Percentiles rank a stretch among this genome's conserved stretches.
phyloP scores from a whole-genome alignment of 2,113 vertebrate species.

The Haemorhous mexicanus region DNA sequence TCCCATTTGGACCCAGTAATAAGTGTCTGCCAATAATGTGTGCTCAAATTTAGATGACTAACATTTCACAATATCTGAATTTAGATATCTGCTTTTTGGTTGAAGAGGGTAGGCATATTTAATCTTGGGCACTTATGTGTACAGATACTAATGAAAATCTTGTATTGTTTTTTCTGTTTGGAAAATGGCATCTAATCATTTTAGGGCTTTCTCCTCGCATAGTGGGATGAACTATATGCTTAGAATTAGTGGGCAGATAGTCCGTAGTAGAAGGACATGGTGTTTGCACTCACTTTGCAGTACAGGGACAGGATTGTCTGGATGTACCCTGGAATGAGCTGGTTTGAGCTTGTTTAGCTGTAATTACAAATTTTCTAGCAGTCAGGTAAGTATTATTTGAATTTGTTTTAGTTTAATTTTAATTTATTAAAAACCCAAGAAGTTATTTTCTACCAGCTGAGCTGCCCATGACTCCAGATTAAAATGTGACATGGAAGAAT shows the following conservation, averaged over 20 bases:
- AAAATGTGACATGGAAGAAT: not conserved
- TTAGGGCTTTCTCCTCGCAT: not conserved
- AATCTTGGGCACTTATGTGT: not conserved
- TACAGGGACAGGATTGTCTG: not conserved
- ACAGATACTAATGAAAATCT: not conserved
- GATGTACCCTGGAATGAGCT: not conserved
- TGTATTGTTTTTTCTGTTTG: not conserved
- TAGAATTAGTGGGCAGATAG: not conserved
- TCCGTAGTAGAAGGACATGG: fast-evolving
- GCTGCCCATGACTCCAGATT: not conserved
- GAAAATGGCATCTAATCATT: not conserved
- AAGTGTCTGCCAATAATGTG: not conserved
- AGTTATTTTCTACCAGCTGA: not conserved
- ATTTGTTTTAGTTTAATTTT: not conserved
- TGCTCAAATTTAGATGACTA: not conserved
- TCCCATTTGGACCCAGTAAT: not conserved
- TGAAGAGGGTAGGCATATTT: not conserved
- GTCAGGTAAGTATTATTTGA: not conserved
- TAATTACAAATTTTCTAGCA: not conserved
- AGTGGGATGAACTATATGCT: not conserved
- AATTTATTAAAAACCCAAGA: not conserved
- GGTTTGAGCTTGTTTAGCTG: not conserved
- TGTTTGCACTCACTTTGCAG: not conserved
- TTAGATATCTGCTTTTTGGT: not conserved
- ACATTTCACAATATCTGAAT: not conserved